A percentile compares a stretch with the other conserved stretches of the same genome.
These are phyloP conservation scores for Coenonympha arcania DNA, from an alignment of 2,888 invertebrate genomes.

Conservation along the genomic window DNA sequence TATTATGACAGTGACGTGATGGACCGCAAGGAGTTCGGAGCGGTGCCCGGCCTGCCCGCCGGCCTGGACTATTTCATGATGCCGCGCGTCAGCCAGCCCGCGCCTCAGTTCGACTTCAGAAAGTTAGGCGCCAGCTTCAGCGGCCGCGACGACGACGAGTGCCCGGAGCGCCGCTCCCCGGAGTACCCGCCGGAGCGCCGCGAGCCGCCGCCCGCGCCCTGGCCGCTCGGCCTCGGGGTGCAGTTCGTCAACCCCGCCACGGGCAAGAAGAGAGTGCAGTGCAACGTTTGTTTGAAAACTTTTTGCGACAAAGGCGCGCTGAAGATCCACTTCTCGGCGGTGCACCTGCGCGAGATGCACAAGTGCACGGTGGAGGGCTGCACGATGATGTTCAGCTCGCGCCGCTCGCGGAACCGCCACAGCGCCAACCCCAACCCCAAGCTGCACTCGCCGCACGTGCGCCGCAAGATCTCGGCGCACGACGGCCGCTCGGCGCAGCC, in stretches of 20 bases:
- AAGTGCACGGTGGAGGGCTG: conserved; percentile 98
- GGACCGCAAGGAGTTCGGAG: conserved; percentile 70
- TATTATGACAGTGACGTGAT: conserved; percentile 70
- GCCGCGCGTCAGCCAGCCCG: conserved; percentile 81
- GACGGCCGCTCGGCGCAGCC: conserved; percentile 91
- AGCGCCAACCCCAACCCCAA: conserved; percentile 98
- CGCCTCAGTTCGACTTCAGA: conserved; percentile 91
- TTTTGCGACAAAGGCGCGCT: conserved; percentile 99
- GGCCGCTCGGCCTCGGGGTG: conserved; percentile 87
- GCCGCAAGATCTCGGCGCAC: conserved; percentile 93
- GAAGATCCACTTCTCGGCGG: conserved; percentile 98
- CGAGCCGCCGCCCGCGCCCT: conserved; percentile 74
- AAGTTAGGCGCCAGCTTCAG: conserved; percentile 80
- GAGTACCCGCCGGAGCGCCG: conserved; percentile 58
- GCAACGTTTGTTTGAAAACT: conserved; percentile 97
- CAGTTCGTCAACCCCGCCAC: conserved; percentile 92
- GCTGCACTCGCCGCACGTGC: conserved; percentile 94
- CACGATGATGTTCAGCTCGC: conserved; percentile 98
- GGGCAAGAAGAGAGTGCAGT: conserved; percentile 96
- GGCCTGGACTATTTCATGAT: conserved; percentile 72
- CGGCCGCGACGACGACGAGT: conserved; percentile 65
- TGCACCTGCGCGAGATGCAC: conserved; percentile 98
- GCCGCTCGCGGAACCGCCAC: conserved; percentile 94
- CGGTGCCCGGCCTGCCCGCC: conserved; percentile 65
- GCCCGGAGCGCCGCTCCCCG: conserved; percentile 59